These are phyloP conservation scores for Parnassius glacialis DNA, from an alignment of 2,888 invertebrate species.

Conservation along the genomic window DNA sequence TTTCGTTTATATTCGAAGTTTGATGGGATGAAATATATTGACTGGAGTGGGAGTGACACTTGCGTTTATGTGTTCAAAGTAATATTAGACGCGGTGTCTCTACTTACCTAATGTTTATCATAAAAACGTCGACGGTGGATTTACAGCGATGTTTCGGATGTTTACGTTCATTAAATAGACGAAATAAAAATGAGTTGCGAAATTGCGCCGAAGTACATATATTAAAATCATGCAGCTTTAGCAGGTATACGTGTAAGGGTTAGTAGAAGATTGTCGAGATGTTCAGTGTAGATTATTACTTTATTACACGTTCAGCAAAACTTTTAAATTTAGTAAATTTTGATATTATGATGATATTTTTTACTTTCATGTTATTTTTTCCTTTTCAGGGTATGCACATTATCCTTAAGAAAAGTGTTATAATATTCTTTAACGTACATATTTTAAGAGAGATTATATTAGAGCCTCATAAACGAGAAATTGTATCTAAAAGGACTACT, in stretches of 20 bases:
- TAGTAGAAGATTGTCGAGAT: constrained; percentile 1
- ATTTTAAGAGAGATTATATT: too few species aligned
- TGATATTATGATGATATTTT: too few species aligned
- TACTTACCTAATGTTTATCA: constrained; percentile 10
- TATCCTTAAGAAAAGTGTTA: too few species aligned
- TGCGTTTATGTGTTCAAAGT: constrained; percentile 1
- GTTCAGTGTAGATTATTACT: constrained; percentile 7
- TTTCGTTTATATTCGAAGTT: constrained; percentile 21
- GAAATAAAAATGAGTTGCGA: constrained; percentile 9
- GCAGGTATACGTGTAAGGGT: background rate
- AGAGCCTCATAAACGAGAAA: too few species aligned
- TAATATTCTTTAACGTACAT: too few species aligned
- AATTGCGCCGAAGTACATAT: background rate
- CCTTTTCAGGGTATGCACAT: too few species aligned
- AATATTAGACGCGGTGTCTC: constrained; percentile 7
- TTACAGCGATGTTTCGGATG: constrained; percentile 9
- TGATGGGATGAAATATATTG: constrained; percentile 14
- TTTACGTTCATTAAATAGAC: constrained; percentile 15
- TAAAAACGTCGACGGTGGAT: constrained; percentile 15
- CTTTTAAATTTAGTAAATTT: background rate
- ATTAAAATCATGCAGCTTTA: background rate
- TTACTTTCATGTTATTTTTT: too few species aligned
- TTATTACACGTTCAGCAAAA: constrained; percentile 6
- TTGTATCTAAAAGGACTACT: background rate
- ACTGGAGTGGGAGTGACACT: constrained; percentile 16